Evolutionary conservation across 2,797 vertebrate species (phyloP).

Genomic region (Phrynocephalus forsythii): DNA sequence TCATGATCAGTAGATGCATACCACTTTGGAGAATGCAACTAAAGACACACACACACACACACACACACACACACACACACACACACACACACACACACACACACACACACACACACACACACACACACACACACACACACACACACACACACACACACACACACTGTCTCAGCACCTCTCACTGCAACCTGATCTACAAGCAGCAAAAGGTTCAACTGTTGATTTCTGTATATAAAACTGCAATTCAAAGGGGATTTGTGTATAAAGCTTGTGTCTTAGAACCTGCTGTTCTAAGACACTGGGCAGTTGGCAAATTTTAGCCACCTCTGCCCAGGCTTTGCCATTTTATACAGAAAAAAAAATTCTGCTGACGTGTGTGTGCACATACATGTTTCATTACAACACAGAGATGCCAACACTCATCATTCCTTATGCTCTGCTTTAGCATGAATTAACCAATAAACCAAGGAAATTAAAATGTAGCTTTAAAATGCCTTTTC

Average conservation of each 20-base stretch:
- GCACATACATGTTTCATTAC: not conserved
- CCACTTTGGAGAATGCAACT: no score
- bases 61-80: no score
- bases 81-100: no score
- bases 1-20: not conserved
- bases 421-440: not conserved
- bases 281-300: not conserved
- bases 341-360: not conserved
- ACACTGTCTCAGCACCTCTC: no score
- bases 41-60: no score
- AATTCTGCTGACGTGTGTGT: not conserved
- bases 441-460: not conserved
- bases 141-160: no score
- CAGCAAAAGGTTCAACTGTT: not conserved
- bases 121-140: no score
- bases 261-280: not conserved
- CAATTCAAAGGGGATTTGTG: not conserved
- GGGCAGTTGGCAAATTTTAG: not conserved
- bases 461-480: not conserved
- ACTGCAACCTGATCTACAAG: not conserved
- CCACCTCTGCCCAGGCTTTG: not conserved
- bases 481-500: not conserved
- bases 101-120: no score
- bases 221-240: not conserved
- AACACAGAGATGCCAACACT: not conserved